Conservation (phyloP, 2,888 invertebrate species). For the Eupeodes latifasciatus region DNA sequence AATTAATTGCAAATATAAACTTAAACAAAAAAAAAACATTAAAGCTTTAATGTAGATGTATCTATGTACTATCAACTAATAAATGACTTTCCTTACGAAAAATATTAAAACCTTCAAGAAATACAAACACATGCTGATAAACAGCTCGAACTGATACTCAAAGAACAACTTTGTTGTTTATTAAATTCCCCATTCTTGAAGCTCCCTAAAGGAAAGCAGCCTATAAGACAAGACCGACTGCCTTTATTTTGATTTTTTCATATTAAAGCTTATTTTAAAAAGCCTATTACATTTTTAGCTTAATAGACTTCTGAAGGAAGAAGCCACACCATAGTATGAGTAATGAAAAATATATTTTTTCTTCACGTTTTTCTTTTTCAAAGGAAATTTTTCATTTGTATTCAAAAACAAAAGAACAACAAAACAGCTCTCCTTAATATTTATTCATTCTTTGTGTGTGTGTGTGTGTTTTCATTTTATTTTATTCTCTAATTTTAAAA, state of each 20-base stretch:
- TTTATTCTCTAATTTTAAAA: background rate
- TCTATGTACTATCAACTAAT: too few species aligned
- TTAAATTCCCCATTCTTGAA: background rate
- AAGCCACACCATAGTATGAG: background rate
- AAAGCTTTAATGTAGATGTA: too few species aligned
- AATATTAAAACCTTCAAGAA: too few species aligned
- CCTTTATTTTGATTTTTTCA: background rate
- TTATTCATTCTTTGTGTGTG: background rate
- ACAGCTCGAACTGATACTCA: too few species aligned
- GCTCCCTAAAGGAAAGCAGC: background rate
- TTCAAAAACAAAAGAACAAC: background rate
- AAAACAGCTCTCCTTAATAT: background rate
- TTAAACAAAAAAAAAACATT: too few species aligned
- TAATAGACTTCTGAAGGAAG: background rate
- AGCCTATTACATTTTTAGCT: background rate
- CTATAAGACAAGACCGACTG: background rate
- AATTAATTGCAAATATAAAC: too few species aligned
- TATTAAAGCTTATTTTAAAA: background rate
- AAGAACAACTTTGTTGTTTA: background rate
- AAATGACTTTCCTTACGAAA: too few species aligned
- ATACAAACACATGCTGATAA: too few species aligned
- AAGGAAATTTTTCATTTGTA: conserved; percentile 2
- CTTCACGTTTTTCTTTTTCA: background rate
- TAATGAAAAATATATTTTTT: background rate
- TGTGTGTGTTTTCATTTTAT: background rate